Evolutionary conservation across 1,140 invertebrate species (phyloP).

Genomic region (Anastrepha ludens): DNA sequence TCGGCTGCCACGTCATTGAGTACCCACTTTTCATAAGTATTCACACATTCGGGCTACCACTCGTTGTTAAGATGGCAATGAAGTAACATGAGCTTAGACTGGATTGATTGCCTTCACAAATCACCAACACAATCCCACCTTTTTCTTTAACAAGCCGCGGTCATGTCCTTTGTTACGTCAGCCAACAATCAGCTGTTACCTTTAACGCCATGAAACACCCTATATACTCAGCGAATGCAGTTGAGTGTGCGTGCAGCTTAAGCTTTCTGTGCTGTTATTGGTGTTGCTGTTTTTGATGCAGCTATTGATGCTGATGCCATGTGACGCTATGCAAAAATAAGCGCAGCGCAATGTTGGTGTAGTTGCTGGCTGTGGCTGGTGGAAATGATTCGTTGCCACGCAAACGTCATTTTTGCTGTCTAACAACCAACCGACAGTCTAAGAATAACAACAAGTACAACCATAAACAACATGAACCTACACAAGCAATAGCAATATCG

Average conservation of each 20-base stretch:
- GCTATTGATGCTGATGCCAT: constrained; percentile 20
- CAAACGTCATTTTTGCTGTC: constrained; percentile 47
- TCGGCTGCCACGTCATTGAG: too few species aligned
- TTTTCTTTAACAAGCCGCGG: too few species aligned
- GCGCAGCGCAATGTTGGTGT: constrained; percentile 4
- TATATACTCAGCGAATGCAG: neutral
- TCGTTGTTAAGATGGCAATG: too few species aligned
- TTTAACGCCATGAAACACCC: neutral
- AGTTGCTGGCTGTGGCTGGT: constrained; percentile 1
- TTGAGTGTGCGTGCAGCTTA: neutral
- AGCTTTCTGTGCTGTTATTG: neutral
- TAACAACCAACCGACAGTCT: constrained; percentile 40
- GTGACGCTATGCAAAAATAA: constrained; percentile 36
- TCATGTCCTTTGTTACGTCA: too few species aligned
- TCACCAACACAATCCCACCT: too few species aligned
- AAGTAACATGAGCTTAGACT: too few species aligned
- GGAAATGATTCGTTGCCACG: constrained; percentile 47
- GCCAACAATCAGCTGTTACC: too few species aligned
- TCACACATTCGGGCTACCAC: too few species aligned
- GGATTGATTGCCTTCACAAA: too few species aligned
- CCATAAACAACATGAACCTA: neutral
- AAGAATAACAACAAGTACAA: neutral
- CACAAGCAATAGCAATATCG: constrained; percentile 1
- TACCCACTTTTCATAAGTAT: too few species aligned
- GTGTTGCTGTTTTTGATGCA: neutral